Percentiles rank a stretch among this genome's conserved stretches.
Conservation (phyloP, 2,113 vertebrate species). For the Cyanoderma ruficeps region DNA sequence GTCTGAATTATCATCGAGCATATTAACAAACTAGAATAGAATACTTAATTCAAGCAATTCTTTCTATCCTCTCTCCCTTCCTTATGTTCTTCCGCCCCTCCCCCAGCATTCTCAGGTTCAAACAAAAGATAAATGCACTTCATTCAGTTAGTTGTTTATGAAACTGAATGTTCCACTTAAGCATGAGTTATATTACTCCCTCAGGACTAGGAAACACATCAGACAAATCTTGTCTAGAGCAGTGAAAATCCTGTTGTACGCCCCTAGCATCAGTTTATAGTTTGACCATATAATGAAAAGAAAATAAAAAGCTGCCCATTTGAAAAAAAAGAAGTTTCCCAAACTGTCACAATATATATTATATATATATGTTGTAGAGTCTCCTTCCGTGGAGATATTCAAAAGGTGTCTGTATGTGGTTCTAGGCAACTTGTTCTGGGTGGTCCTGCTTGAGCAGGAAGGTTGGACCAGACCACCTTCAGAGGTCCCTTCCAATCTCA, state of each 20-base stretch:
- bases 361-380: neutral
- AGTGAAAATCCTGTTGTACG: neutral
- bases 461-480: neutral
- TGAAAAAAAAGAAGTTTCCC: neutral
- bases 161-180: neutral
- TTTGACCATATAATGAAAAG: neutral
- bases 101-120: neutral
- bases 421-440: neutral
- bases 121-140: neutral
- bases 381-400: neutral
- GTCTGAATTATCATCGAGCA: neutral
- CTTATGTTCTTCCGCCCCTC: accelerated
- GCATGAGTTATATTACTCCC: neutral
- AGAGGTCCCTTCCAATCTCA: neutral
- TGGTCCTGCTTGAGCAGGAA: neutral
- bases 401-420: neutral
- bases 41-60: neutral
- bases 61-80: neutral
- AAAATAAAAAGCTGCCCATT: neutral
- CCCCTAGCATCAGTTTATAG: neutral
- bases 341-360: neutral
- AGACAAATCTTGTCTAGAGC: neutral
- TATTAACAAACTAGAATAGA: neutral
- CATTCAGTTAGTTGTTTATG: neutral
- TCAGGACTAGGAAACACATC: neutral